Conservation (phyloP, 2,113 vertebrate genomes). For the Pungitius pungitius region DNA sequence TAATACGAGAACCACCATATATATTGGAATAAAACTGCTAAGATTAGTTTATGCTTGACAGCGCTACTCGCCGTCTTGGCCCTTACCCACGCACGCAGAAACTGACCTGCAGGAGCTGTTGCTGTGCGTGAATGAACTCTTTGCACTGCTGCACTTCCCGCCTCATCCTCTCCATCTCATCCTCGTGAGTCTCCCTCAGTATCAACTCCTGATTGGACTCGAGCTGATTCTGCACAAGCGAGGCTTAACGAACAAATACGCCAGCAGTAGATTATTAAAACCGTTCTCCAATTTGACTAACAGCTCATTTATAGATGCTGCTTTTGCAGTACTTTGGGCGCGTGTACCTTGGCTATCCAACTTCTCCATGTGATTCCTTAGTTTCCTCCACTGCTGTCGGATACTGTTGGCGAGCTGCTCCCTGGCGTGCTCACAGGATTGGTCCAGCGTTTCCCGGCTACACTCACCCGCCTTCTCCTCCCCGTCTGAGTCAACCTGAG, state of each 20-base stretch:
- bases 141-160: constrained; percentile 93
- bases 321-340: neutral
- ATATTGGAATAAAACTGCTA: neutral
- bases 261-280: neutral
- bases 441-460: constrained; percentile 89
- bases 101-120: constrained; percentile 91
- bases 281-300: too few species aligned
- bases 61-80: neutral
- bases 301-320: neutral
- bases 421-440: constrained; percentile 90
- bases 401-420: constrained; percentile 97
- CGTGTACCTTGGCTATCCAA: constrained; percentile 90
- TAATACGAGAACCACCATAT: neutral
- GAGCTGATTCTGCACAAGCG: constrained; percentile 81
- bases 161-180: constrained; percentile 89
- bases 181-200: constrained; percentile 87
- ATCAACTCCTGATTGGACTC: constrained; percentile 84
- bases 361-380: constrained; percentile 93
- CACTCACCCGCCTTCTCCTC: constrained; percentile 86
- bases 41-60: constrained; percentile 1
- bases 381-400: constrained; percentile 94
- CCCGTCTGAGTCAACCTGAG: constrained; percentile 84
- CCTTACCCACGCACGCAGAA: neutral
- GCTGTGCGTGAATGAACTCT: constrained; percentile 95
- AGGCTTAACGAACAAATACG: constrained; percentile 75